phyloP scores from a whole-genome alignment of 2,888 invertebrate species.

The Crocallis elinguaria region DNA sequence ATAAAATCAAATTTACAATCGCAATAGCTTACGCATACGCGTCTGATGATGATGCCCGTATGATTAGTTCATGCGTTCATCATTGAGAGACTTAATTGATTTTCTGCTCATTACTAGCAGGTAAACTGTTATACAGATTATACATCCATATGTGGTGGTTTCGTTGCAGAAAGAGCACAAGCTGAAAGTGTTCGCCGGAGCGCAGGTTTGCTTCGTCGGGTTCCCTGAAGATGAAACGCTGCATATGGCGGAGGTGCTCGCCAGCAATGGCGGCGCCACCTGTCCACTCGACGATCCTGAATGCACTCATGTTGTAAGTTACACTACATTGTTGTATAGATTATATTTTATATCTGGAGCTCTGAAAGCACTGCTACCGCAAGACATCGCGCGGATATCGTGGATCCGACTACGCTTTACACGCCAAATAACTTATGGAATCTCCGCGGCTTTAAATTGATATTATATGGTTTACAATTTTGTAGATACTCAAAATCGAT shows the following conservation, averaged over 20 bases:
- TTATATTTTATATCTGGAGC: not conserved
- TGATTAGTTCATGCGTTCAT: not conserved
- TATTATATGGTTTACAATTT: too few species aligned
- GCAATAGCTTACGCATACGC: too few species aligned
- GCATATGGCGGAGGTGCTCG: conserved; percentile 96
- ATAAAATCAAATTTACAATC: too few species aligned
- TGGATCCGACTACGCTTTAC: not conserved
- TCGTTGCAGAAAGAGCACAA: conserved; percentile 87
- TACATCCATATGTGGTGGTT: conserved; percentile 3
- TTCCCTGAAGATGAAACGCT: conserved; percentile 95
- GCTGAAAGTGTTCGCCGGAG: conserved; percentile 94
- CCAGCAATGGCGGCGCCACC: conserved; percentile 93
- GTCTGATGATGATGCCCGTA: too few species aligned
- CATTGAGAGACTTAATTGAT: conserved; percentile 1
- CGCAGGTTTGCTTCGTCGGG: conserved; percentile 94
- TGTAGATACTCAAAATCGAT: conserved; percentile 7
- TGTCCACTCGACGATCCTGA: conserved; percentile 91
- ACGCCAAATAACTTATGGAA: conserved; percentile 1
- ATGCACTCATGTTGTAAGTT: conserved; percentile 96
- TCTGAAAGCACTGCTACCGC: conserved; percentile 20
- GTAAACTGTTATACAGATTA: not conserved
- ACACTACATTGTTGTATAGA: not conserved
- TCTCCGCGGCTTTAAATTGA: not conserved
- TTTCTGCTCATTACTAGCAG: conserved; percentile 3
- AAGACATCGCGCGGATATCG: conserved; percentile 24